Conservation (phyloP, 2,113 vertebrate species). For the Thryonomys swinderianus region DNA sequence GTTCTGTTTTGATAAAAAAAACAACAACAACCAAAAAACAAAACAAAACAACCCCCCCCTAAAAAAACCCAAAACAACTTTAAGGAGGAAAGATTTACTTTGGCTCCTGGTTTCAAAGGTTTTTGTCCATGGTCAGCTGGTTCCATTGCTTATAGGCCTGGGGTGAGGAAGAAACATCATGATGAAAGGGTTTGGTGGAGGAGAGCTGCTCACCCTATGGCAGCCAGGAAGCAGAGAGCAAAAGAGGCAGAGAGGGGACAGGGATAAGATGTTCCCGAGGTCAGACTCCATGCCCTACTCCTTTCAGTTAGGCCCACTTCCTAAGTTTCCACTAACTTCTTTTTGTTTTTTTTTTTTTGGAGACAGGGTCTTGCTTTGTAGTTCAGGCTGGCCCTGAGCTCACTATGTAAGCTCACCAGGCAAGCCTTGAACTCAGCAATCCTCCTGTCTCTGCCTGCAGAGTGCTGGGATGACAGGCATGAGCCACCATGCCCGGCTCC, state of each 20-base stretch:
- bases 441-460: no score
- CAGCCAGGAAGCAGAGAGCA: not conserved
- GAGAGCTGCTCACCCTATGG: not conserved
- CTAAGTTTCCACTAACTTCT: not conserved
- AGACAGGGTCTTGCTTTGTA: no score
- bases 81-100: not conserved
- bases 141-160: not conserved
- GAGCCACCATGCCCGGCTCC: no score
- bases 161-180: not conserved
- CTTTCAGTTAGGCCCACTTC: not conserved
- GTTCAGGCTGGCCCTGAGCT: no score
- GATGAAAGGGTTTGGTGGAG: not conserved
- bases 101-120: not conserved
- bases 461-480: no score
- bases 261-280: not conserved
- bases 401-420: no score
- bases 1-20: no score
- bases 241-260: not conserved
- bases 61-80: no score
- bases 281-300: not conserved
- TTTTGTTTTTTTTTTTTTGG: no score
- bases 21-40: no score
- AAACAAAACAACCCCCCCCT: no score
- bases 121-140: not conserved
- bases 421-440: no score